These are phyloP conservation scores for Eupeodes corollae DNA, from an alignment of 1,140 invertebrate species.

Conservation along the genomic window DNA sequence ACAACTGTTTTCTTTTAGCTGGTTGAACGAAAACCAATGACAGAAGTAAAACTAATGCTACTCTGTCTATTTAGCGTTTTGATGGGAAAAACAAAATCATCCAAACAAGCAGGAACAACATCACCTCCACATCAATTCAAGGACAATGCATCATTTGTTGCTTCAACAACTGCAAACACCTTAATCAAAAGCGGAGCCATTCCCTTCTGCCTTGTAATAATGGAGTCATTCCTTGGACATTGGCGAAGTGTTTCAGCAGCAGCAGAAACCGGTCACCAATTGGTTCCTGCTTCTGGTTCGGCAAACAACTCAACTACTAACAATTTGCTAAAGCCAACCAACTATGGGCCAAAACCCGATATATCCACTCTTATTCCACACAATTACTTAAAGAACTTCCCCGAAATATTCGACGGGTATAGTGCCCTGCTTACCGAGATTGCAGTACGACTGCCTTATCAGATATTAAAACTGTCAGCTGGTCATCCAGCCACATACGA, in stretches of 20 bases:
- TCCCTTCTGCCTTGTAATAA: constrained; percentile 66
- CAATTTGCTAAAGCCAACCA: constrained; percentile 67
- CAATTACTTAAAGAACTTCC: constrained; percentile 84
- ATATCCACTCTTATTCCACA: constrained; percentile 93
- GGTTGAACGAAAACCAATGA: constrained; percentile 46
- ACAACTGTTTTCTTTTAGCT: too few relatives aligned
- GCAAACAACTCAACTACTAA: constrained; percentile 25
- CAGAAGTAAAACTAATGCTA: constrained; percentile 80
- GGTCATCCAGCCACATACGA: constrained; percentile 41
- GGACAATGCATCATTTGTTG: constrained; percentile 56
- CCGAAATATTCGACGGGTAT: constrained; percentile 90
- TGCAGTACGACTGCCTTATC: constrained; percentile 84
- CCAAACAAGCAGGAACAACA: constrained; percentile 32
- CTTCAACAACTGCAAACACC: constrained; percentile 62
- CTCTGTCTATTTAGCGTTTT: constrained; percentile 55
- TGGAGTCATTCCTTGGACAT: constrained; percentile 69
- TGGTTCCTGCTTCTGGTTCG: constrained; percentile 8
- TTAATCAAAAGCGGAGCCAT: constrained; percentile 69
- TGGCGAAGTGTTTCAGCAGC: constrained; percentile 47
- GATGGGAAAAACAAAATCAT: constrained; percentile 35
- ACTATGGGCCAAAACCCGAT: constrained; percentile 70
- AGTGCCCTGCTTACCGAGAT: constrained; percentile 90
- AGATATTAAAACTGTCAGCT: constrained; percentile 67
- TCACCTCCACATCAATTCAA: constrained; percentile 43
- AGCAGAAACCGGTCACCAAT: background rate